Evolutionary conservation across 64 coral and sea anemone genomes (phyloP), one percentile per base, ranked within the genome.

Genomic region (Astreopora myriophthalma): DNA sequence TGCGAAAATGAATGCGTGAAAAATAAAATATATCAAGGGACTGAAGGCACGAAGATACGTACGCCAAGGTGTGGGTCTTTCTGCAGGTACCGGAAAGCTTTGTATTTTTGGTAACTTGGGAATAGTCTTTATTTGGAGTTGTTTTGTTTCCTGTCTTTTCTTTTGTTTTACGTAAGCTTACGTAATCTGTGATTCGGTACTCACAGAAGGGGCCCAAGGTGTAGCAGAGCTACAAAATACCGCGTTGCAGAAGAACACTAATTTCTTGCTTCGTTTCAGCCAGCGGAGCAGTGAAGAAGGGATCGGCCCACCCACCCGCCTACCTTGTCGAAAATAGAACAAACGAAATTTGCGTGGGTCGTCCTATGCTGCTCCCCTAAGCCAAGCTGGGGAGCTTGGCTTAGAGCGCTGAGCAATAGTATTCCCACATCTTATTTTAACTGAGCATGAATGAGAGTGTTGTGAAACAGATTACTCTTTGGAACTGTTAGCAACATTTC

Each of bases 241-340:
- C 10, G 10, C 3, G 3, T 46, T 46, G 4, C 40, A 46, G 40
- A 3, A 10, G 40, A 46, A 46, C 40, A 46, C 40, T 46, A 3
- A 14, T 22, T 24, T 63, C 14, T 14, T 22, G 60, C 60, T 67
- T 67, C 23, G 63, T 67, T 17, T 67, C 63, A 67, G 63, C 63
- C 63, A 67, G 63, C 63, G 63, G 63, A 67, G 63, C 63, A 67
- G 63, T 67, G n/a, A 67, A 67, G 63, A 17, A 67, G 17, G 63
- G 63, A 5, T 28, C 63, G 57, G 17, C 57, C 57, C 57, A 62
- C 57, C 57, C 57, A 23, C 57, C 57, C 57, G 16, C 3, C 57
- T 1, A 62, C 3, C 57, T 1, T 23, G 22, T 16, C 22, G 10
- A n/a, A n/a, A n/a, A n/a, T n/a, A n/a, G n/a, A n/a, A n/a, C n/a